Conservation (phyloP, 2,888 invertebrate genomes). For the Aleiodes alternator region DNA sequence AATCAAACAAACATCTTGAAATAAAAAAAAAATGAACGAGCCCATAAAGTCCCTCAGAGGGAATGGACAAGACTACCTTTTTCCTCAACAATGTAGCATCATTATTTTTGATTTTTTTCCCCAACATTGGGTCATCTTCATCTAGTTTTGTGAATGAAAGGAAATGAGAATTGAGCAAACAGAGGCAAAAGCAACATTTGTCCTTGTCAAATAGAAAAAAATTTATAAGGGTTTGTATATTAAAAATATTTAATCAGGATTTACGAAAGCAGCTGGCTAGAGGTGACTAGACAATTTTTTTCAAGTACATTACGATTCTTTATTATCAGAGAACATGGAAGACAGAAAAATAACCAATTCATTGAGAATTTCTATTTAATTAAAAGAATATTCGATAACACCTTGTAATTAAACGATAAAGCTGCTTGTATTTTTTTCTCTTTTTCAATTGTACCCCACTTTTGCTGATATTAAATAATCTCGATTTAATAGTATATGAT, state of each 20-base stretch:
- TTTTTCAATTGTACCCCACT: background rate
- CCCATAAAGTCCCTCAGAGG: background rate
- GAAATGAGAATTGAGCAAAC: no score
- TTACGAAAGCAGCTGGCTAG: no score
- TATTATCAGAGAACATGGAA: conserved; percentile 2
- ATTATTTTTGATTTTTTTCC: conserved; percentile 36
- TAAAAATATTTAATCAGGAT: no score
- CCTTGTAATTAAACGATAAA: conserved; percentile 26
- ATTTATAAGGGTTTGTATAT: background rate
- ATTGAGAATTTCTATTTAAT: conserved; percentile 13
- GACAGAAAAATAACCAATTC: conserved; percentile 3
- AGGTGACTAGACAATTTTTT: background rate
- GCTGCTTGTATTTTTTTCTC: no score
- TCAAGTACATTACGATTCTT: conserved; percentile 3
- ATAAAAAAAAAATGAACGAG: conserved; percentile 41
- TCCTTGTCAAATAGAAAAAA: conserved; percentile 3
- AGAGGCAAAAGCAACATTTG: no score
- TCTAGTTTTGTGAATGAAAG: background rate
- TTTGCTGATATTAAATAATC: conserved; percentile 6
- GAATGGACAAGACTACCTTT: background rate
- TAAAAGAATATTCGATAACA: conserved; percentile 34
- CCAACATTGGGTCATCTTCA: conserved; percentile 35
- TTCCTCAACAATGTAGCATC: background rate
- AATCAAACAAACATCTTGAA: conserved; percentile 72
- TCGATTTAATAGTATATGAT: conserved; percentile 27